Base-by-base conservation (phyloP, 2,888 invertebrate species). In the Lucinisca nassula region DNA sequence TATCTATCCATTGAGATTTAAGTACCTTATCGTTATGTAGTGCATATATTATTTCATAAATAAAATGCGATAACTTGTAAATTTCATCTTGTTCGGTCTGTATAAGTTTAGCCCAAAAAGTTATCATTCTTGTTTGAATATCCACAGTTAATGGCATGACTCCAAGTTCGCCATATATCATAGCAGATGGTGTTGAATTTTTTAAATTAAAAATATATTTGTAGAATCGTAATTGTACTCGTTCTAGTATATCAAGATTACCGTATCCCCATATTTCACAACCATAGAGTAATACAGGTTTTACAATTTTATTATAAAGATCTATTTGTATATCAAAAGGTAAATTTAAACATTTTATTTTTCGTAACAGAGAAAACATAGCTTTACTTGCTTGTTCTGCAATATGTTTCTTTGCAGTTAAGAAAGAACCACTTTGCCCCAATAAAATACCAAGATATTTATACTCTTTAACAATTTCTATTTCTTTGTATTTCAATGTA, bases 381-480 rank as follows among this genome's bases (percentile, higher is more conserved):
- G 55, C 55, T n/a, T 55, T 55, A 55, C n/a, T 55, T 8, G 55
- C 55, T 21, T 55, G 55, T 55, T 55, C 55, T n/a, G 55, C 55
- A 14, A 55, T 55, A 40, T 38, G n/a, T 35, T 80, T 49, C 27
- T 55, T 80, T n/a, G 80, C 80, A 21, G 30, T 37, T 24, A 27
- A 21, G 37, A 80, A 80, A 12, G 17, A 45, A 17, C 80, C 80
- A 32, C 61, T 80, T 24, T 73, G 45, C 14, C 49, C 61, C 0
- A 80, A 73, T 32, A 51, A 30, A n/a, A 80, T 38, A 32, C 80
- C 72, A 27, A 37, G 35, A 35, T 72, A 72, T 45, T 32, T n/a
- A 73, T 73, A 80, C 21, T 49, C 51, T 3, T 72, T 21, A 0
- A 73, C 73, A 10, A 80, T 72, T 32, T 80, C 80, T n/a, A 80